A percentile compares a stretch with the other conserved stretches of the same genome.
These are phyloP conservation scores for Colletes latitarsis DNA, from an alignment of 1,140 invertebrate genomes.

Conservation along the genomic window DNA sequence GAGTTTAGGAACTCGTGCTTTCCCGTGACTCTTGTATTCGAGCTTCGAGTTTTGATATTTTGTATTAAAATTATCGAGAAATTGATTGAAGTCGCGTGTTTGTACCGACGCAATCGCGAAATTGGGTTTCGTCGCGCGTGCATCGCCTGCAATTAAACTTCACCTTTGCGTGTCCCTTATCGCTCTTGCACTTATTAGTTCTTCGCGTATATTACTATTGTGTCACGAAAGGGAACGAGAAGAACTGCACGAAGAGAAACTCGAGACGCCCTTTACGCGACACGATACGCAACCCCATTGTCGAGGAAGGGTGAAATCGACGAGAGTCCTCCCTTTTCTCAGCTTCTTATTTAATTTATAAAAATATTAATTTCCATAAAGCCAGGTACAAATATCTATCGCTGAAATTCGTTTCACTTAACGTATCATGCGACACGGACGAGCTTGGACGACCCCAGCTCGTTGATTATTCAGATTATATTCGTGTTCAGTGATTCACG, in stretches of 20 bases:
- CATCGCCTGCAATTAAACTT: neutral
- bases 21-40: no score
- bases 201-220: neutral
- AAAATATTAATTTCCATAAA: neutral
- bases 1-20: neutral
- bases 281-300: neutral
- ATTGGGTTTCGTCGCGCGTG: neutral
- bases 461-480: neutral
- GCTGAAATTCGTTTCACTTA: neutral
- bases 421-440: no score
- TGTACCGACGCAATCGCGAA: neutral
- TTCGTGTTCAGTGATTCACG: conserved; percentile 1
- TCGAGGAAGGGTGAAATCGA: neutral
- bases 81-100: no score
- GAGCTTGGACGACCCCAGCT: no score
- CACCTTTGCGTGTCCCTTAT: conserved; percentile 6
- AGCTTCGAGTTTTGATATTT: no score
- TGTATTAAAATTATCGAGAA: no score
- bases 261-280: neutral
- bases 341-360: no score
- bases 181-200: neutral
- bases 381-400: conserved; percentile 1
- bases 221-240: conserved; percentile 2
- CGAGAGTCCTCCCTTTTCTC: neutral
- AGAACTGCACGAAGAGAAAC: conserved; percentile 15